Percentiles rank a stretch among this genome's conserved stretches.
Evolutionary conservation across 2,113 vertebrate genomes (phyloP).

Genomic region (Caranx melampygus): DNA sequence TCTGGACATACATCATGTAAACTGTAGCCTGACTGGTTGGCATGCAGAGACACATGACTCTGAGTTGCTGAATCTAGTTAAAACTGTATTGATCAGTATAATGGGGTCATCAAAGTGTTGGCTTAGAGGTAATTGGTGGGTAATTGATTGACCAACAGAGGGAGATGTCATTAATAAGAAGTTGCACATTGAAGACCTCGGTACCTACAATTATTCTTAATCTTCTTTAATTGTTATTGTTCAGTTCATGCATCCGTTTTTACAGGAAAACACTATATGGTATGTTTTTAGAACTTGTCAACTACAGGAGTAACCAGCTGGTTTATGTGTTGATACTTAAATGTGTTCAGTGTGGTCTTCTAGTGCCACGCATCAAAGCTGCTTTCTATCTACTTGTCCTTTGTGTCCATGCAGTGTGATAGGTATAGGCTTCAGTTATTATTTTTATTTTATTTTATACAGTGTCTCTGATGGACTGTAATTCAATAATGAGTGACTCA

Average conservation of each 20-base stretch:
- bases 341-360: too few relatives aligned
- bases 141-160: neutral
- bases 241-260: neutral
- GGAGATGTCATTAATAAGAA: neutral
- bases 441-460: too few relatives aligned
- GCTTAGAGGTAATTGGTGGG: neutral
- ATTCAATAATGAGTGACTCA: slow-evolving; percentile 1
- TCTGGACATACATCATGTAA: too few relatives aligned
- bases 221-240: neutral
- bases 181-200: neutral
- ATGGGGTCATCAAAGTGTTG: neutral
- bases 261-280: neutral
- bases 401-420: too few relatives aligned
- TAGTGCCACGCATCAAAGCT: too few relatives aligned
- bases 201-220: neutral
- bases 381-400: too few relatives aligned
- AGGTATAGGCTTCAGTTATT: too few relatives aligned
- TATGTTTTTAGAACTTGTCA: neutral
- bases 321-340: too few relatives aligned
- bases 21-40: too few relatives aligned
- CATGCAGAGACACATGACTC: too few relatives aligned
- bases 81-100: neutral
- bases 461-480: neutral
- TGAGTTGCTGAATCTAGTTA: neutral
- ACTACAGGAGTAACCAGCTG: neutral